Percentiles rank a stretch among this genome's conserved stretches.
Conservation (phyloP, 2,113 vertebrate genomes). For the Capreolus pygargus region DNA sequence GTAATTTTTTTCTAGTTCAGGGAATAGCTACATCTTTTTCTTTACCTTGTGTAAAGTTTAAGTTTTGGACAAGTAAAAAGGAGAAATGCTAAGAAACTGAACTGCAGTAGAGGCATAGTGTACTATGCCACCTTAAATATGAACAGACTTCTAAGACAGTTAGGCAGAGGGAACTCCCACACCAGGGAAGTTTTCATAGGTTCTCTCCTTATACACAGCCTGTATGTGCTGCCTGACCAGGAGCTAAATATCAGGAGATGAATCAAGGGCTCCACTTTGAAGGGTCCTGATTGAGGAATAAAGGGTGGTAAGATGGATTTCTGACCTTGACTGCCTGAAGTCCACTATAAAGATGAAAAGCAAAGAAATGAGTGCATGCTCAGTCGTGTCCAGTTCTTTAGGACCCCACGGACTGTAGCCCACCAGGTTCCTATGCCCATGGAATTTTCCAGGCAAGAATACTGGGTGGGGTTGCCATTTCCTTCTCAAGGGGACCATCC, state of each 20-base stretch:
- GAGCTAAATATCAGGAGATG: neutral
- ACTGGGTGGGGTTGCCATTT: neutral
- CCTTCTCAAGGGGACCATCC: neutral
- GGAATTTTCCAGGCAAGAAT: neutral
- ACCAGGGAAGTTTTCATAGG: neutral
- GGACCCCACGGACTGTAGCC: neutral
- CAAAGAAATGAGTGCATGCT: neutral
- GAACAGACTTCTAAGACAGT: neutral
- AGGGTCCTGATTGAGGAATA: accelerated
- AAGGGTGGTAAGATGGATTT: neutral
- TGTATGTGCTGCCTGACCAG: neutral
- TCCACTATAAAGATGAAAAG: neutral
- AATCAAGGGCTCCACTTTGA: neutral
- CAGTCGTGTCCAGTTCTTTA: neutral
- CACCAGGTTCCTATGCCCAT: neutral
- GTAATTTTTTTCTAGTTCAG: neutral
- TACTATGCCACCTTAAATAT: neutral
- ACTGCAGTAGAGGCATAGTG: neutral
- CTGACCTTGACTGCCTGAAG: neutral
- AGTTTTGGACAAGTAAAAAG: neutral
- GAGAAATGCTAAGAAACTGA: neutral
- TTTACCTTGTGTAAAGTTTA: neutral
- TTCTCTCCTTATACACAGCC: neutral
- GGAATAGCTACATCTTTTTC: neutral
- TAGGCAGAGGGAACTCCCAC: neutral